Evolutionary conservation across 2,888 invertebrate genomes (phyloP).

Genomic region (Drosophila monieri): DNA sequence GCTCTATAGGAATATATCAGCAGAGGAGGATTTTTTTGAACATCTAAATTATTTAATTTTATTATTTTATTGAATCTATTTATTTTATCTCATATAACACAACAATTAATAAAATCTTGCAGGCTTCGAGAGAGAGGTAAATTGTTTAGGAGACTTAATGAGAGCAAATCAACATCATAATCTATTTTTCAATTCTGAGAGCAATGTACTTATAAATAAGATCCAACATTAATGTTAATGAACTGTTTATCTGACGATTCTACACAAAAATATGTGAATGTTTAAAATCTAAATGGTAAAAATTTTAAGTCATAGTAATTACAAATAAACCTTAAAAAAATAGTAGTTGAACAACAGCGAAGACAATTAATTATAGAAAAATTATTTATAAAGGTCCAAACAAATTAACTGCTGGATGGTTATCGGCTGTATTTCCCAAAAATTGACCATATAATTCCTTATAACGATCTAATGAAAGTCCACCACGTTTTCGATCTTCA

Average conservation of each 20-base stretch:
- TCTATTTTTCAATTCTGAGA: constrained; percentile 64
- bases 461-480: constrained; percentile 90
- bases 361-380: constrained; percentile 71
- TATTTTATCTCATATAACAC: constrained; percentile 61
- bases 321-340: constrained; percentile 76
- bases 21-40: too few species aligned
- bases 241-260: constrained; percentile 75
- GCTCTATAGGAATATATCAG: too few species aligned
- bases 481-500: constrained; percentile 91
- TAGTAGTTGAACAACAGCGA: constrained; percentile 83
- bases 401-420: constrained; percentile 89
- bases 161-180: constrained; percentile 64
- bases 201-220: constrained; percentile 66
- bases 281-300: constrained; percentile 61
- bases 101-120: constrained; percentile 60
- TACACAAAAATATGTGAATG: constrained; percentile 73
- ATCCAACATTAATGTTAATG: constrained; percentile 66
- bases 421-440: constrained; percentile 90
- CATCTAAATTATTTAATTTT: neutral
- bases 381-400: constrained; percentile 89
- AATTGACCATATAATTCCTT: constrained; percentile 93
- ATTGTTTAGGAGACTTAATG: constrained; percentile 59
- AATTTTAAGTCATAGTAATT: constrained; percentile 77
- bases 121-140: constrained; percentile 63
- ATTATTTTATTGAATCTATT: constrained; percentile 35